Base-by-base conservation (phyloP, 1,140 invertebrate species). In the Micrasema longulum region DNA sequence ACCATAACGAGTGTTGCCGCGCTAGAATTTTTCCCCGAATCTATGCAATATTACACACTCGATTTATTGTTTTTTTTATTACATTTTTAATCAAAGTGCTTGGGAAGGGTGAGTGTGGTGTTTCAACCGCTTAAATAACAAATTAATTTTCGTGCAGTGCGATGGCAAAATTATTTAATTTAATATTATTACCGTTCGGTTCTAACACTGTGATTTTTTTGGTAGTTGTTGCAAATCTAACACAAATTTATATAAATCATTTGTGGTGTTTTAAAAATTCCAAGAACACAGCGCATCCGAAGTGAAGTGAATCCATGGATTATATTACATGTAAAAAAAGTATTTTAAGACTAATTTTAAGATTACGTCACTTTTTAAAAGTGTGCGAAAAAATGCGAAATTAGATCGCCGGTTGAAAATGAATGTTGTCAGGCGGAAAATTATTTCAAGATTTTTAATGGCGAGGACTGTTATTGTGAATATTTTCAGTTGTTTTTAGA, bases 1-100 rank as follows among this genome's bases (percentile, higher is more conserved):
- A 26, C 53, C 53, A 57, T 57, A 57, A 36, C n/a, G 12, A 57
- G 53, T 57, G 53, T 31, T 31, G 26, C 26, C 26, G 53, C 53
- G n/a, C 10, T 31, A 20, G 10, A 12, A 18, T 18, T 52, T 10
- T 57, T 5, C 7, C 1, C 31, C 14, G n/a, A 31, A 1, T 57
- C 1, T 57, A 57, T 14, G 11, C 31, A 53, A 10, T 53, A 26
- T n/a, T n/a, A 10, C 31, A n/a, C n/a, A n/a, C n/a, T 53, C 9
- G 14, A 9, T 52, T 52, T 14, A 45, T 45, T 11, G 3, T 45
- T 45, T n/a, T n/a, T 5, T 12, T 47, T 47, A 18, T 22, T 52
- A n/a, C n/a, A n/a, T 52, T 22, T 23, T 12, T 52, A 52, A 23
- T 12, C 7, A 57, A 57, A 57, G 53, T 57, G 53, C 53, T 57